Conservation (phyloP, 2,113 vertebrate genomes). For the Tylochromis polylepis region DNA sequence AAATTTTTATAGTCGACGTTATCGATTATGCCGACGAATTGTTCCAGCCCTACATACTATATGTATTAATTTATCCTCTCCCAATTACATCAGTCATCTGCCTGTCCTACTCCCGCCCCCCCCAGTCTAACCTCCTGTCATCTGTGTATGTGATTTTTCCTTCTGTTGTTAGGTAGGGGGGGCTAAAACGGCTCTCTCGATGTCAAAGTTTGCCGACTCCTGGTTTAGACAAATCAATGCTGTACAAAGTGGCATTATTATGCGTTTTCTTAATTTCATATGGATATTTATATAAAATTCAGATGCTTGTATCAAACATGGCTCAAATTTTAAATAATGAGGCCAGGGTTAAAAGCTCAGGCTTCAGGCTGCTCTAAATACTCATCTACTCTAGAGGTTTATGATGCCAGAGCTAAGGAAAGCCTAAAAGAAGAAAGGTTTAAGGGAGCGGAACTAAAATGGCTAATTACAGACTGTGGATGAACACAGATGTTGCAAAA, state of each 20-base stretch:
- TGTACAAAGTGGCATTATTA: not conserved
- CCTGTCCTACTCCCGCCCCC: not conserved
- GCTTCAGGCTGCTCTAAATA: not conserved
- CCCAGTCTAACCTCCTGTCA: not conserved
- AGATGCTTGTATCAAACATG: not conserved
- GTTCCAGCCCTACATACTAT: not conserved
- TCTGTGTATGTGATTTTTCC: rapidly evolving
- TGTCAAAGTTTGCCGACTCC: not conserved
- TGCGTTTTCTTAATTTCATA: not conserved
- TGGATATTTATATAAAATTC: not conserved
- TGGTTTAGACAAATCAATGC: not conserved
- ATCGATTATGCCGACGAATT: not conserved
- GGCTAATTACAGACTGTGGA: not conserved
- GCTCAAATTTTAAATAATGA: not conserved
- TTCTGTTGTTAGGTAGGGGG: not conserved
- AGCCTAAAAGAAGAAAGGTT: not conserved
- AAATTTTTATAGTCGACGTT: no score
- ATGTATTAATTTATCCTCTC: not conserved
- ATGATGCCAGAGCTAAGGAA: not conserved
- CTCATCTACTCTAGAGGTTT: not conserved
- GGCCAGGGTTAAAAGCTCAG: not conserved
- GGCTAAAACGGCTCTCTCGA: not conserved
- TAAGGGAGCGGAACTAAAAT: not conserved
- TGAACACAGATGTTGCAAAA: not conserved
- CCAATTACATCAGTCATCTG: not conserved